These are phyloP conservation scores for Melopsittacus undulatus DNA, from an alignment of 2,797 vertebrate species.

Conservation along the genomic window DNA sequence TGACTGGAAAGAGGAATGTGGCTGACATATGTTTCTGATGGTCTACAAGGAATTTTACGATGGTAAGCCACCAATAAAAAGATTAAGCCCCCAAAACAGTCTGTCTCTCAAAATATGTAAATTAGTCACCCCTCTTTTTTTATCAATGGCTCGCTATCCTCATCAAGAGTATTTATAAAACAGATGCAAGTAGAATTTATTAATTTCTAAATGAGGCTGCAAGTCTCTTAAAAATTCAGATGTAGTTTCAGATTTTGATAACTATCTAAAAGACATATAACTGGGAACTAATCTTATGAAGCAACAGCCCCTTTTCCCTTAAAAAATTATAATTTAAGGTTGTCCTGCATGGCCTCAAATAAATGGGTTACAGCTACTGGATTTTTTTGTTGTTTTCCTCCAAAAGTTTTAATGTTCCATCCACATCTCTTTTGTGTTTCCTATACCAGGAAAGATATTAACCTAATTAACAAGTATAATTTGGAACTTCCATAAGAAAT, in stretches of 20 bases:
- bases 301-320: not conserved
- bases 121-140: not conserved
- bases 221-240: not conserved
- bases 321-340: not conserved
- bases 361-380: not conserved
- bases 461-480: not conserved
- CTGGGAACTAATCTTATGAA: not conserved
- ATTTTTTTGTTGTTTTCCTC: not conserved
- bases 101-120: not conserved
- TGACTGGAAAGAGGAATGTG: not conserved
- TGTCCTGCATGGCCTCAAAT: not conserved
- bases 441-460: not conserved
- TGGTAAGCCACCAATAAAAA: not conserved
- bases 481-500: not conserved
- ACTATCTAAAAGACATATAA: not conserved
- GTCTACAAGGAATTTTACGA: not conserved
- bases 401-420: not conserved
- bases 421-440: not conserved
- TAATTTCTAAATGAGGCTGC: not conserved
- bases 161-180: not conserved
- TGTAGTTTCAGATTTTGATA: not conserved
- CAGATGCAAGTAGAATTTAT: not conserved
- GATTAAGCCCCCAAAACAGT: not conserved
- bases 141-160: not conserved
- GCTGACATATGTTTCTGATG: fast-evolving